Conservation (phyloP, 2,888 invertebrate species). For the Clunio marinus region DNA sequence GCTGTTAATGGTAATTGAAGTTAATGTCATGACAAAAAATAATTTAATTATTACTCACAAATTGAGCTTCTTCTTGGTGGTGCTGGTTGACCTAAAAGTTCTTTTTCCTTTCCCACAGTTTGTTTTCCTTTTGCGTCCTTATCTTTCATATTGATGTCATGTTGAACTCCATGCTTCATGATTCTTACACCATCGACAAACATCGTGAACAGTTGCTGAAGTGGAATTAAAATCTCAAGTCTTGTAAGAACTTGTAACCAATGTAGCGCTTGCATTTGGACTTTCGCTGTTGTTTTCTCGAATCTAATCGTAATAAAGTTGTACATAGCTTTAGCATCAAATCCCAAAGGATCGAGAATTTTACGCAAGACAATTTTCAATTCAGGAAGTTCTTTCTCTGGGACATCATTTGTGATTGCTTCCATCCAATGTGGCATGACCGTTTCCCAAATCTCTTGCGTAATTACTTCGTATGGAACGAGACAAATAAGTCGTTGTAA, state of each 20-base stretch:
- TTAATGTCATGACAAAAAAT: not conserved
- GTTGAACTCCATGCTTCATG: constrained; percentile 58
- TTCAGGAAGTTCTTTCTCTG: constrained; percentile 80
- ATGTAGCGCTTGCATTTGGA: constrained; percentile 81
- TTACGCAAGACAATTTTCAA: constrained; percentile 81
- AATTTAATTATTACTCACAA: constrained; percentile 51
- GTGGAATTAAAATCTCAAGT: constrained; percentile 83
- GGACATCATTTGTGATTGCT: constrained; percentile 87
- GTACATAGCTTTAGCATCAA: constrained; percentile 92
- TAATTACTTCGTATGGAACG: constrained; percentile 96
- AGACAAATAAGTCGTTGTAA: constrained; percentile 89
- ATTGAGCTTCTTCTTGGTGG: constrained; percentile 55
- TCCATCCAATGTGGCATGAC: constrained; percentile 99
- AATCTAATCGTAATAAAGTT: constrained; percentile 87
- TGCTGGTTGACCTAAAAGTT: constrained; percentile 47
- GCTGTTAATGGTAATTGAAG: constrained; percentile 48
- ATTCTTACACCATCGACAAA: constrained; percentile 82
- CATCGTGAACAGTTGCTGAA: constrained; percentile 81
- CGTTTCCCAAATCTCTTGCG: constrained; percentile 93
- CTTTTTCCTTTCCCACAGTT: constrained; percentile 47
- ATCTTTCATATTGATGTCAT: constrained; percentile 51
- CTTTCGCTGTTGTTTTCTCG: constrained; percentile 70
- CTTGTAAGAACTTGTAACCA: constrained; percentile 86
- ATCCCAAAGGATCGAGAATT: constrained; percentile 92
- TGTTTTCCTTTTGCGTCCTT: constrained; percentile 48